These are phyloP conservation scores for Cheilosia soror DNA, from an alignment of 2,888 invertebrate species.

Conservation along the genomic window DNA sequence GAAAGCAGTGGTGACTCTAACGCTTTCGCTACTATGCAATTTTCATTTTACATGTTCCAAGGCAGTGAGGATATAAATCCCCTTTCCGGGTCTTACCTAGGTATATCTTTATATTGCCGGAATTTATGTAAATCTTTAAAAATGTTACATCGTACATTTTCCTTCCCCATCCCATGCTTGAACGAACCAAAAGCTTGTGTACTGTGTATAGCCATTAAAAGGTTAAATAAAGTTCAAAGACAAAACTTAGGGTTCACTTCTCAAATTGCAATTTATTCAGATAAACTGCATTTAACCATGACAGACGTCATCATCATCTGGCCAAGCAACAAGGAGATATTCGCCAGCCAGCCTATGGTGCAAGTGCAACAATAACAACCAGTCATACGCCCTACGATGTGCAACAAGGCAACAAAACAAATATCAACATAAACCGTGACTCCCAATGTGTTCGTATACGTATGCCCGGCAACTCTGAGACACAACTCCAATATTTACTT, in stretches of 20 bases:
- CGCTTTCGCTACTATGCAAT: no score
- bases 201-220: conserved; percentile 4
- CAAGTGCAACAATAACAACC: conserved; percentile 27
- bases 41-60: no score
- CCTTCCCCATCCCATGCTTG: background rate
- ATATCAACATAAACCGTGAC: conserved; percentile 41
- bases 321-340: conserved; percentile 5
- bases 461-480: conserved; percentile 34
- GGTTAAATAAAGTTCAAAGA: conserved; percentile 45
- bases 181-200: conserved; percentile 12
- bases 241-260: conserved; percentile 30
- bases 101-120: no score
- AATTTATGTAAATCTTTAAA: background rate
- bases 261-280: conserved; percentile 42
- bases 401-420: conserved; percentile 41
- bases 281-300: conserved; percentile 40
- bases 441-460: conserved; percentile 2
- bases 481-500: conserved; percentile 56
- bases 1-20: no score
- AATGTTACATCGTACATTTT: background rate
- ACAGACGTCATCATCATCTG: conserved; percentile 45
- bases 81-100: no score
- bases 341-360: background rate
- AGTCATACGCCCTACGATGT: conserved; percentile 21
- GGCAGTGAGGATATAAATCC: no score